Evolutionary conservation across 2,113 vertebrate genomes (phyloP).

Genomic region (Siniperca knerii): DNA sequence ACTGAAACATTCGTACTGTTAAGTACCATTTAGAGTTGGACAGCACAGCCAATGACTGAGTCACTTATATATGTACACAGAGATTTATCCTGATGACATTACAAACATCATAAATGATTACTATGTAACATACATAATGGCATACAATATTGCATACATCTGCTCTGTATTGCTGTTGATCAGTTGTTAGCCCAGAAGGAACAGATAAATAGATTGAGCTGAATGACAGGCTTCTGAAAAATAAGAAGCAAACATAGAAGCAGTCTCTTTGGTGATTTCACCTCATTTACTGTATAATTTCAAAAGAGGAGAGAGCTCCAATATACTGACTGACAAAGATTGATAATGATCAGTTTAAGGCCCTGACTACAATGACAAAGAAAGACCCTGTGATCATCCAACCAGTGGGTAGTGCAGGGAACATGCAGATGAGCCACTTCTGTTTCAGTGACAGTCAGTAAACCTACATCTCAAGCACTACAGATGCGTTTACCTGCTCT

Average conservation of each 20-base stretch:
- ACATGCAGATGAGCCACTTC: constrained; percentile 6
- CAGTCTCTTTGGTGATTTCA: constrained; percentile 71
- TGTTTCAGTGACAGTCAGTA: constrained; percentile 1
- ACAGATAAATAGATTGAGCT: constrained; percentile 69
- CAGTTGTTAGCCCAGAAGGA: constrained; percentile 60
- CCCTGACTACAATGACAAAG: constrained; percentile 17
- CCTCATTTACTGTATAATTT: constrained; percentile 55
- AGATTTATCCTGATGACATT: constrained; percentile 71
- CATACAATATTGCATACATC: constrained; percentile 57
- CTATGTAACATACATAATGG: constrained; percentile 74
- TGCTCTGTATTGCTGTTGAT: constrained; percentile 61
- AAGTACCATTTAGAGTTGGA: constrained; percentile 65
- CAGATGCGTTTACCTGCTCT: constrained; percentile 4
- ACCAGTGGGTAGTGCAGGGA: constrained; percentile 21
- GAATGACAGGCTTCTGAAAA: constrained; percentile 85
- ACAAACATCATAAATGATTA: constrained; percentile 69
- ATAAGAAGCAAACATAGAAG: constrained; percentile 85
- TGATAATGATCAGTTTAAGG: constrained; percentile 50
- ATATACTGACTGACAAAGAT: constrained; percentile 36
- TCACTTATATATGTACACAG: constrained; percentile 50
- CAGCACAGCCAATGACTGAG: constrained; percentile 54
- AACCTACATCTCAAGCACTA: background rate
- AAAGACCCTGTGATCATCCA: constrained; percentile 56
- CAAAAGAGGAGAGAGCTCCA: constrained; percentile 36
- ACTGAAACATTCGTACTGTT: constrained; percentile 46